Percentiles rank a stretch among this genome's conserved stretches.
Evolutionary conservation across 2,113 vertebrate species (phyloP).

Genomic region (Hemichromis elongatus): DNA sequence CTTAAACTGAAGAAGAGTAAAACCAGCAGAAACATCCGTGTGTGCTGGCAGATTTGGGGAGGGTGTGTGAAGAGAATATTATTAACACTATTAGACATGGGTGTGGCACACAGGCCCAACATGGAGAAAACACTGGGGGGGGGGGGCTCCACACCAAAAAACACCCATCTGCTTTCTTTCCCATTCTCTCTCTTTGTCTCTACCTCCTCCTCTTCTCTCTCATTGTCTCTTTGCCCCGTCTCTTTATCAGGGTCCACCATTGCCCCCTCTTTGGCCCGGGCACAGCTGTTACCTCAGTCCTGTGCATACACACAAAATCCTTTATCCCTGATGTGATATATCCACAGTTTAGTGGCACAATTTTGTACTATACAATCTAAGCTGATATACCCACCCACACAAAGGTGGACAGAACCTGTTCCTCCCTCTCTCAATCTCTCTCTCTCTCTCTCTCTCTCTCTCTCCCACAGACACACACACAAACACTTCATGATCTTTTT

Average conservation of each 20-base stretch:
- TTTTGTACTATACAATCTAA: background rate
- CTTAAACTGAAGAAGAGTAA: background rate
- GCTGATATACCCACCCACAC: background rate
- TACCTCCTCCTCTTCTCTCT: conserved; percentile 25
- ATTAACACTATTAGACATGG: conserved; percentile 50
- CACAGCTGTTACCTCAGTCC: background rate
- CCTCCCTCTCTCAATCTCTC: background rate
- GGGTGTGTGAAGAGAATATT: conserved; percentile 27
- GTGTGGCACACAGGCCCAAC: conserved; percentile 36
- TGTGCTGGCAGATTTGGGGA: background rate
- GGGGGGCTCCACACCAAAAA: conserved; percentile 22
- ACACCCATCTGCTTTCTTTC: conserved; percentile 63
- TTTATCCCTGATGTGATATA: background rate
- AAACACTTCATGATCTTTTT: background rate
- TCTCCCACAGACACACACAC: background rate
- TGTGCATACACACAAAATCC: background rate
- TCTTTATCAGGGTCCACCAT: background rate
- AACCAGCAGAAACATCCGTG: background rate
- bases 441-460: background rate
- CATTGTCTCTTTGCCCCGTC: conserved; percentile 39
- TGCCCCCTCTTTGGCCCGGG: background rate
- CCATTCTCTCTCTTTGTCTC: conserved; percentile 55
- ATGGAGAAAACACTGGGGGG: background rate
- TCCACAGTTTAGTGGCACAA: background rate
- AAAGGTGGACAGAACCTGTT: background rate